These are phyloP conservation scores for Latrodectus elegans DNA, from an alignment of 2,888 invertebrate genomes.

Conservation along the genomic window DNA sequence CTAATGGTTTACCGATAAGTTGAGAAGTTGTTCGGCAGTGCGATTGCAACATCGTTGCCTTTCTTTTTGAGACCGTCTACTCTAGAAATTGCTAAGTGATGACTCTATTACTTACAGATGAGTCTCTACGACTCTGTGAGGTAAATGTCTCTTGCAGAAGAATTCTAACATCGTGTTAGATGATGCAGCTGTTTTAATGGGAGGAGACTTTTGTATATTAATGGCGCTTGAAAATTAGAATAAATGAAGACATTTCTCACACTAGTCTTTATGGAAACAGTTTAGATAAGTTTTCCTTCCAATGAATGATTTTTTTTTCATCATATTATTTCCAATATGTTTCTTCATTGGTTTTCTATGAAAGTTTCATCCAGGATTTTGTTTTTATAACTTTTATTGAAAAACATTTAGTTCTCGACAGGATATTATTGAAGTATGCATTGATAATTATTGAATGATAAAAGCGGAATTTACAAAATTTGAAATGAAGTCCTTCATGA, in stretches of 20 bases:
- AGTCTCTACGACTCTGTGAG: background rate
- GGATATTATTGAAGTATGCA: no score
- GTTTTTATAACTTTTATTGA: no score
- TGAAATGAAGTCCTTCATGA: no score
- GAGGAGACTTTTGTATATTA: conserved; percentile 26
- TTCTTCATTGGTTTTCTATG: no score
- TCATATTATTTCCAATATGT: no score
- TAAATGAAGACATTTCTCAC: background rate
- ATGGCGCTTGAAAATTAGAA: conserved; percentile 24
- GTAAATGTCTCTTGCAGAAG: conserved; percentile 29
- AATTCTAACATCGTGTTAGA: conserved; percentile 22
- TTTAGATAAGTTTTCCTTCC: no score
- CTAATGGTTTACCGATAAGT: conserved; percentile 57
- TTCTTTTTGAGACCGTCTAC: conserved; percentile 28
- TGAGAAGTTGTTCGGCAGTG: conserved; percentile 18
- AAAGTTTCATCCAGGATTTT: no score
- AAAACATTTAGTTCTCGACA: no score
- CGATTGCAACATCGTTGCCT: conserved; percentile 27
- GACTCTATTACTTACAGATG: conserved; percentile 34
- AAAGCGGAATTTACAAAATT: no score
- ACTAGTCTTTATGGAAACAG: no score
- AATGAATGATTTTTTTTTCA: no score
- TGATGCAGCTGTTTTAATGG: conserved; percentile 26
- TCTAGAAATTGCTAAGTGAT: conserved; percentile 40
- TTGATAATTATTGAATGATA: no score